Percentiles rank a stretch among this genome's conserved stretches.
Conservation (phyloP, 2,797 vertebrate genomes). For the Arrhamphus sclerolepis region DNA sequence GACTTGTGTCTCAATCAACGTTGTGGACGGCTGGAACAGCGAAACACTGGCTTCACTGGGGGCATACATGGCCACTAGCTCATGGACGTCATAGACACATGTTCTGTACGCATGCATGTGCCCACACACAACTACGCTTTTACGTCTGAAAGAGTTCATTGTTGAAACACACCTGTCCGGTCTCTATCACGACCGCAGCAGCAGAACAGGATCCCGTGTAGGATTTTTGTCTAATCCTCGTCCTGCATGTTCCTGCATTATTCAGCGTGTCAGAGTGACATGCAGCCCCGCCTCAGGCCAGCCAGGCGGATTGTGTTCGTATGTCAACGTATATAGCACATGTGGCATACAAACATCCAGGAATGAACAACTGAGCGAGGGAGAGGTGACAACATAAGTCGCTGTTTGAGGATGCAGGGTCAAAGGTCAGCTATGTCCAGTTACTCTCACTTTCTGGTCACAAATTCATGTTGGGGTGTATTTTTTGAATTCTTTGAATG, state of each 20-base stretch:
- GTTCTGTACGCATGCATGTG: neutral
- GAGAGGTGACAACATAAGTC: constrained; percentile 32
- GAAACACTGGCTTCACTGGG: no score
- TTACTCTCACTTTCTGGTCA: constrained; percentile 19
- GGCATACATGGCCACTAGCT: no score
- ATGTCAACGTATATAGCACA: constrained; percentile 51
- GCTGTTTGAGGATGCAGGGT: constrained; percentile 26
- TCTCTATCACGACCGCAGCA: constrained; percentile 46
- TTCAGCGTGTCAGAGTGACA: constrained; percentile 59
- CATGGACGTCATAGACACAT: neutral
- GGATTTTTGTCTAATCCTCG: constrained; percentile 65
- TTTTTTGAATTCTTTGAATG: no score
- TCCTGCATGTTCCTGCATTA: constrained; percentile 68
- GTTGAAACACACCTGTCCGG: constrained; percentile 64
- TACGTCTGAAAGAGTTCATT: constrained; percentile 57
- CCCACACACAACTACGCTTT: constrained; percentile 8
- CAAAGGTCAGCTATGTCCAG: constrained; percentile 35
- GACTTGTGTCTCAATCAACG: no score
- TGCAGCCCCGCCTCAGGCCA: constrained; percentile 33
- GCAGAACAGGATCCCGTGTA: constrained; percentile 52
- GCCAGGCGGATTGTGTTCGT: constrained; percentile 46
- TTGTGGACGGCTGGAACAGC: no score
- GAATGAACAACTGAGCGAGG: constrained; percentile 38
- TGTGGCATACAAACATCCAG: constrained; percentile 27
- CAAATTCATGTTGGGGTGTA: no score